A percentile compares a stretch with the other conserved stretches of the same genome.
Conservation (phyloP, 2,888 invertebrate genomes). For the Dryobotodes eremita region DNA sequence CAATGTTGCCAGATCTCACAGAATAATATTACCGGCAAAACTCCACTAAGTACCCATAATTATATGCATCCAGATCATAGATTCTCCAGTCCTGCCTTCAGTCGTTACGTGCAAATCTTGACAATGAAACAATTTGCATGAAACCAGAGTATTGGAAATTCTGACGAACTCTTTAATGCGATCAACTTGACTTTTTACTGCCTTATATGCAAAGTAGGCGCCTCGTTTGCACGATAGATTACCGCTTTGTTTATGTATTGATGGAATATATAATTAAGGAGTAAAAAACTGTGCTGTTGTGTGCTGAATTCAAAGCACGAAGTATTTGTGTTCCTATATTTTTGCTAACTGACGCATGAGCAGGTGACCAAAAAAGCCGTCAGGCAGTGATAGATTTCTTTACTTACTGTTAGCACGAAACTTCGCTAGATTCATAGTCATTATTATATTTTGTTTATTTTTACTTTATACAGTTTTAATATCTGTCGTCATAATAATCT, state of each 20-base stretch:
- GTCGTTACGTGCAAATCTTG: slow-evolving; percentile 70
- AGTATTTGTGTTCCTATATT: slow-evolving; percentile 48
- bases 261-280: slow-evolving; percentile 59
- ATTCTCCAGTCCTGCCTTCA: slow-evolving; percentile 57
- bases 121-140: slow-evolving; percentile 70
- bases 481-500: neutral
- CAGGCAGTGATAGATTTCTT: slow-evolving; percentile 6
- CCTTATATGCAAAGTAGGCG: slow-evolving; percentile 62
- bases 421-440: neutral
- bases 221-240: slow-evolving; percentile 62
- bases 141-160: slow-evolving; percentile 52
- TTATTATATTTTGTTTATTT: neutral
- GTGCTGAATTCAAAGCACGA: slow-evolving; percentile 34
- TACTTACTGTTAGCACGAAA: neutral
- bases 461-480: neutral
- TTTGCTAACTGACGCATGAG: slow-evolving; percentile 29
- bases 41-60: slow-evolving; percentile 69
- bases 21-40: slow-evolving; percentile 46
- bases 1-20: slow-evolving; percentile 45
- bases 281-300: slow-evolving; percentile 43
- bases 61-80: slow-evolving; percentile 67
- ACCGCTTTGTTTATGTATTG: slow-evolving; percentile 53
- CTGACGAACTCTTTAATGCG: slow-evolving; percentile 56
- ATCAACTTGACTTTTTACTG: slow-evolving; percentile 62
- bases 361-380: neutral